Base-by-base conservation (phyloP, 2,888 invertebrate species). In the Hyposoter dolosus region DNA sequence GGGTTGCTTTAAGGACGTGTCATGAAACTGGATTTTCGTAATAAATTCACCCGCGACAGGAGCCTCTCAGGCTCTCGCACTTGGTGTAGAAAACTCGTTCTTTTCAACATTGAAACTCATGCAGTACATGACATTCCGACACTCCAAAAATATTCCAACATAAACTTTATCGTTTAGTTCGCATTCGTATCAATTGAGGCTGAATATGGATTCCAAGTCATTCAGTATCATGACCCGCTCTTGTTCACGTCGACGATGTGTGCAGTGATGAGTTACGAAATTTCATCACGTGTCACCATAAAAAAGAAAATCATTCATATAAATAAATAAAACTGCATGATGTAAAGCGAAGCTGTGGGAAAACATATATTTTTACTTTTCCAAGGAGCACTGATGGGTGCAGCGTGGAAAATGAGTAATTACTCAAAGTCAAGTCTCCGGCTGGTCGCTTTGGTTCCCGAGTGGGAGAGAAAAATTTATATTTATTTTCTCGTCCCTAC, bases 331-430 rank as follows among this genome's bases (percentile, higher is more conserved):
- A 50, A 71, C 10, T 72, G 15, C 17, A 50, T 3, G 40, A 40
- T 40, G 50, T 7, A n/a, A 4, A 23, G n/a, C 32, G 19, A 5
- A 19, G 60, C 5, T 1, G 28, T 15, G 17, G 76, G 3, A 28
- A 65, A 65, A 65, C 40, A 65, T 65, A 65, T 4, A 9, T 7
- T 69, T 69, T 15, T 19, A 32, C 40, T 23, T 9, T 60, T 19
- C 5, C 50, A n/a, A 50, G 56, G 19, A 28, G 43, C 50, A 17
- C 19, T 40, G 45, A 50, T 53, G 71, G 50, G 53, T 77, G 68
- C 63, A 69, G 35, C 78, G 53, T 77, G 65, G 28, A 78, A 83
- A 82, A 82, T 76, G 40, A 77, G 65, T 72, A 78, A 78, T 78
- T 65, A 77, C 65, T 45, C 40, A 53, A 50, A 78, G 77, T 78